Percentiles rank a stretch among this genome's conserved stretches.
Evolutionary conservation across 2,888 invertebrate species (phyloP).

Genomic region (Amiota mariae): DNA sequence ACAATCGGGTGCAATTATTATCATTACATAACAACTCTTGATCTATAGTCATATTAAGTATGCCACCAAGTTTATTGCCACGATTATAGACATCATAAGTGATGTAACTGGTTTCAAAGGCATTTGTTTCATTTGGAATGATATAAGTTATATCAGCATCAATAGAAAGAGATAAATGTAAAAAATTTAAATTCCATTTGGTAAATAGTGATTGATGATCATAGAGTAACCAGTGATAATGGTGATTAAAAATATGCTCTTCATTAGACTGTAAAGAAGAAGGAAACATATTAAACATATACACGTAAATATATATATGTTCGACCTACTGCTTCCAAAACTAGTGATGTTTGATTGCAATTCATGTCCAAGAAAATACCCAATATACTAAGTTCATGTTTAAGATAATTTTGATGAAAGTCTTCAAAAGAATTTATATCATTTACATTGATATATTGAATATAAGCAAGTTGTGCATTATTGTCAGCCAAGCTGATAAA

Average conservation of each 20-base stretch:
- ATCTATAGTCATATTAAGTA: constrained; percentile 66
- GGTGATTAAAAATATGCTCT: constrained; percentile 48
- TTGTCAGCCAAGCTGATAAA: constrained; percentile 41
- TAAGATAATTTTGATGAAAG: constrained; percentile 43
- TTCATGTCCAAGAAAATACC: constrained; percentile 64
- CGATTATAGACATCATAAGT: constrained; percentile 71
- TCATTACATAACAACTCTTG: constrained; percentile 54
- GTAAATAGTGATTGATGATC: constrained; percentile 44
- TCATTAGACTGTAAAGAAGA: constrained; percentile 10
- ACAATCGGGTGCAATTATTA: constrained; percentile 43
- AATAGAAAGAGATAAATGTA: constrained; percentile 55
- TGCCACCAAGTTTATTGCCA: constrained; percentile 65
- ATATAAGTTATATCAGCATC: constrained; percentile 66
- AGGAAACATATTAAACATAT: too few relatives aligned
- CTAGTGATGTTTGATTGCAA: constrained; percentile 51
- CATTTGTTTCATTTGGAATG: not conserved
- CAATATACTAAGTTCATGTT: constrained; percentile 46
- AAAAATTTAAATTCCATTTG: constrained; percentile 49
- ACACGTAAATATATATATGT: too few relatives aligned
- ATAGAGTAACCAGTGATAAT: constrained; percentile 66
- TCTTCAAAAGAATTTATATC: not conserved
- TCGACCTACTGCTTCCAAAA: constrained; percentile 51
- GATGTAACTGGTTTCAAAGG: constrained; percentile 36
- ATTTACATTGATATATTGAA: constrained; percentile 47
- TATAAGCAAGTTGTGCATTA: constrained; percentile 28